Percentiles rank a stretch among this genome's conserved stretches.
Evolutionary conservation across 2,113 vertebrate genomes (phyloP).

Genomic region (Gasterosteus aculeatus): DNA sequence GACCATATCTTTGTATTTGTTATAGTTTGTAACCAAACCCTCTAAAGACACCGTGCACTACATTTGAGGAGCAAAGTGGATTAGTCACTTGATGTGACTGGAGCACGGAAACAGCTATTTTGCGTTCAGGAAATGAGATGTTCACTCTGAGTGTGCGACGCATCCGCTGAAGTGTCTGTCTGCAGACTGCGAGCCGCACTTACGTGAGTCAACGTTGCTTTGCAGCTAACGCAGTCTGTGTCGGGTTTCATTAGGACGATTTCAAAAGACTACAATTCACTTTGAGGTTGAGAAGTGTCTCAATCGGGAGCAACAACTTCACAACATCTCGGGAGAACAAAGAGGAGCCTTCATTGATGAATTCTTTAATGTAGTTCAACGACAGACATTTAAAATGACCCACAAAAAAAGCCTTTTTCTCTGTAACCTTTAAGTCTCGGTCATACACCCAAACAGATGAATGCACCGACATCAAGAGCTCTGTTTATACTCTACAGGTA

Average conservation of each 20-base stretch:
- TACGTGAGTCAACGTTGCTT: constrained; percentile 14
- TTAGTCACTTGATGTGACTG: too few species aligned
- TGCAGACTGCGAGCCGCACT: constrained; percentile 2
- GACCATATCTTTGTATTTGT: not conserved
- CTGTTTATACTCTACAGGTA: too few species aligned
- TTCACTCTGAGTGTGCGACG: not conserved
- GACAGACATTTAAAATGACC: not conserved
- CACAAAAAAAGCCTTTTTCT: too few species aligned
- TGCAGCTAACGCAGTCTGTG: not conserved
- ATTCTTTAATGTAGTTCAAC: too few species aligned
- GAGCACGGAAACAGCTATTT: constrained; percentile 5
- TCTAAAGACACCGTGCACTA: not conserved
- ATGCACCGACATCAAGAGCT: too few species aligned
- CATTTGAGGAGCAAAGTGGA: not conserved
- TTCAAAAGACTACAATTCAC: not conserved
- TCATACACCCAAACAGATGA: too few species aligned
- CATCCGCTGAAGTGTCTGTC: not conserved
- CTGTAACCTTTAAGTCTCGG: too few species aligned
- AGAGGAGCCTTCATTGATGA: not conserved
- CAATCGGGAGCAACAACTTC: not conserved
- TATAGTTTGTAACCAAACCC: not conserved
- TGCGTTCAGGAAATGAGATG: not conserved
- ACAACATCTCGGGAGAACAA: not conserved
- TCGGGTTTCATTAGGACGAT: not conserved
- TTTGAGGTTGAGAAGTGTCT: not conserved